phyloP scores from a whole-genome alignment of 2,888 invertebrate species.

The Netelia virgata region DNA sequence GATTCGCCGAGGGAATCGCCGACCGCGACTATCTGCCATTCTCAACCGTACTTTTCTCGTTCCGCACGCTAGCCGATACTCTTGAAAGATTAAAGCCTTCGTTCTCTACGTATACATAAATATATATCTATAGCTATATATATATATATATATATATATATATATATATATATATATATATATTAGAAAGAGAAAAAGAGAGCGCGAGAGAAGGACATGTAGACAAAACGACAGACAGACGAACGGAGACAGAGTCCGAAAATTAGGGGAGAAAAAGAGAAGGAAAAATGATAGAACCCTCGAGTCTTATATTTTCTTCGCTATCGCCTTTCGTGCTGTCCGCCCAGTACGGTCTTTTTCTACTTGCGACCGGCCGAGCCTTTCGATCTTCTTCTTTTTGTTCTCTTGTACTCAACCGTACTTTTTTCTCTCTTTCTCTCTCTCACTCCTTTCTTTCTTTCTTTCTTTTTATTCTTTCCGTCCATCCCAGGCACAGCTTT shows the following conservation, averaged over 20 bases:
- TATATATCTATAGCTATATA: not conserved
- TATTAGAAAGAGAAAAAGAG: not conserved
- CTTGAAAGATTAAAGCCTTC: conserved; percentile 80
- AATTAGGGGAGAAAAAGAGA: not conserved
- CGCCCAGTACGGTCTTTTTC: conserved; percentile 54
- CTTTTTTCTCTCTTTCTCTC: not conserved
- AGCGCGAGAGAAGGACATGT: too few relatives aligned
- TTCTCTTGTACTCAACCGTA: not conserved
- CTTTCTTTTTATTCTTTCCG: not conserved
- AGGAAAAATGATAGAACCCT: not conserved
- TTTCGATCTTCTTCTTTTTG: not conserved
- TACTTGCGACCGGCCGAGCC: conserved; percentile 43
- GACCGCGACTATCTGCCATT: conserved; percentile 51
- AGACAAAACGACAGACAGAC: too few relatives aligned
- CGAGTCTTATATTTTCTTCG: conserved; percentile 45
- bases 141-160: not conserved
- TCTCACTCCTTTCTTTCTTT: not conserved
- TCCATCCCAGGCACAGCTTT: not conserved
- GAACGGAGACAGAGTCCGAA: not conserved
- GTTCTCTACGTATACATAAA: conserved; percentile 72
- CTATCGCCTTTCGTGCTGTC: conserved; percentile 41
- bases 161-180: not conserved
- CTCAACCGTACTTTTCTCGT: conserved; percentile 36
- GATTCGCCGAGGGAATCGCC: conserved; percentile 75
- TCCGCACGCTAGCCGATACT: conserved; percentile 75